A percentile compares a stretch with the other conserved stretches of the same genome.
Evolutionary conservation across 2,797 vertebrate species (phyloP).

Genomic region (Vipera latastei): DNA sequence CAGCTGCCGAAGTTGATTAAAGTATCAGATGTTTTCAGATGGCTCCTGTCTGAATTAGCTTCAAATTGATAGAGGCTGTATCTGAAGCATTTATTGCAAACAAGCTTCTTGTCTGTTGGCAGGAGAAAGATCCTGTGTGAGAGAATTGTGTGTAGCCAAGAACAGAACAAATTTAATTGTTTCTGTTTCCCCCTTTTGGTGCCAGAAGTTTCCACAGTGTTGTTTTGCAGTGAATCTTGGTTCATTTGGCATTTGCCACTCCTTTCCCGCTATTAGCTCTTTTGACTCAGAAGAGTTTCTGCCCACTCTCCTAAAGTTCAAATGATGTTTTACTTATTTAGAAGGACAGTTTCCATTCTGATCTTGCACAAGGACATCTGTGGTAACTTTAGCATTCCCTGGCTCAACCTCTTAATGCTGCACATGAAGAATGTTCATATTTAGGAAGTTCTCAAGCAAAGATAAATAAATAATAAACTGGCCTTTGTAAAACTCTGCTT

Average conservation of each 20-base stretch:
- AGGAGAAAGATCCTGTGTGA: neutral
- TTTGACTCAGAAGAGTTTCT: neutral
- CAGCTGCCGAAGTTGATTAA: neutral
- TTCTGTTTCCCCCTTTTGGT: neutral
- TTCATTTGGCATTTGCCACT: neutral
- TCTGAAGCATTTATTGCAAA: neutral
- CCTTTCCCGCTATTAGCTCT: neutral
- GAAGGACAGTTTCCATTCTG: neutral
- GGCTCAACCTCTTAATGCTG: neutral
- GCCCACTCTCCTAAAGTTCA: neutral
- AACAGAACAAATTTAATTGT: conserved; percentile 7
- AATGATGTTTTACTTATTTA: neutral
- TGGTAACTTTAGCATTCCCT: neutral
- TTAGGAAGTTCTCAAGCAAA: neutral
- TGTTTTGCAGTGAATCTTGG: neutral
- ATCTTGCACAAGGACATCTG: conserved; percentile 1
- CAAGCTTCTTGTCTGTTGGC: neutral
- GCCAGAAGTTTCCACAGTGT: neutral
- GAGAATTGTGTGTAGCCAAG: neutral
- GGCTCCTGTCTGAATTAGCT: neutral
- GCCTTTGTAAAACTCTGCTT: neutral
- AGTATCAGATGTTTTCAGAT: neutral
- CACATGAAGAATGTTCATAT: neutral
- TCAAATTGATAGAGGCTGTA: neutral
- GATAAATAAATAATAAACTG: neutral